Conservation (phyloP, 1,140 invertebrate species). For the Drosophila ironensis region DNA sequence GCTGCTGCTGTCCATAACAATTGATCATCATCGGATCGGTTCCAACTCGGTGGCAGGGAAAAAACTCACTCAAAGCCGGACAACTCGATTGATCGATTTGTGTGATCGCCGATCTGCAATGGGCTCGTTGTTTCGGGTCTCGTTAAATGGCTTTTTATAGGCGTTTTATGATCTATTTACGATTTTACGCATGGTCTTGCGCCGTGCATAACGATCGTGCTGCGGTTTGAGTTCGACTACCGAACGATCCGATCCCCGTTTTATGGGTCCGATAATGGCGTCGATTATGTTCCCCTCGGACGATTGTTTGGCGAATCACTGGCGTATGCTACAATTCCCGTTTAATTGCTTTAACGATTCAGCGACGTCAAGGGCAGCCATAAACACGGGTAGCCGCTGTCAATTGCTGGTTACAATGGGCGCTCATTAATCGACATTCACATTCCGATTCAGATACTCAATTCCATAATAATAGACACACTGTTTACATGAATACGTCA, state of each 20-base stretch:
- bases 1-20: slow-evolving; percentile 22
- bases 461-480: slow-evolving; percentile 27
- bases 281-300: slow-evolving; percentile 28
- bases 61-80: slow-evolving; percentile 27
- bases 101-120: slow-evolving; percentile 29
- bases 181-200: slow-evolving; percentile 71
- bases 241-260: slow-evolving; percentile 34
- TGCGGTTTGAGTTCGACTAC: slow-evolving; percentile 10
- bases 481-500: too few relatives aligned
- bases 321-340: neutral
- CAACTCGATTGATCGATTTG: slow-evolving; percentile 57
- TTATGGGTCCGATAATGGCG: slow-evolving; percentile 55
- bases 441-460: neutral
- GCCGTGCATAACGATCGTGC: slow-evolving; percentile 67
- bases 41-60: slow-evolving; percentile 6
- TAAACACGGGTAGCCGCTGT: slow-evolving; percentile 55
- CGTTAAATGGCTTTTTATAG: slow-evolving; percentile 74
- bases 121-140: slow-evolving; percentile 36
- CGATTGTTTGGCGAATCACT: slow-evolving; percentile 39
- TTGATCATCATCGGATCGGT: neutral
- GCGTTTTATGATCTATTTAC: slow-evolving; percentile 81
- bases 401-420: slow-evolving; percentile 31
- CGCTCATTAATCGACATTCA: slow-evolving; percentile 29
- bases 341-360: slow-evolving; percentile 50
- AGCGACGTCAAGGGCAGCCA: slow-evolving; percentile 1